Base-by-base conservation (phyloP, 2,888 invertebrate species). In the Ophonus ardosiacus region DNA sequence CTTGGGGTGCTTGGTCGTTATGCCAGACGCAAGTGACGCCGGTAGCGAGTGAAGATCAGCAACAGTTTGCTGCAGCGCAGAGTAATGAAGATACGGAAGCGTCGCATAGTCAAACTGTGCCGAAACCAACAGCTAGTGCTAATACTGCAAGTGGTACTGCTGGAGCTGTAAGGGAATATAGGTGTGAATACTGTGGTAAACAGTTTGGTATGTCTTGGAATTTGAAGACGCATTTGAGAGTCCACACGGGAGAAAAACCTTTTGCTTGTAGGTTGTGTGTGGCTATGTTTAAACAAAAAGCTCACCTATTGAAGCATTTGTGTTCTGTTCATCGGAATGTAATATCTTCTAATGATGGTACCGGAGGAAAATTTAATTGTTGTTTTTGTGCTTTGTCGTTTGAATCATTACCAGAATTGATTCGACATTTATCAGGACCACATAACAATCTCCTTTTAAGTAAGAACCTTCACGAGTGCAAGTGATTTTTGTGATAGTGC, bases 121-220 rank as follows among this genome's bases (percentile, higher is more conserved):
- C 61, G 0, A 43, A 57, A 18, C n/a, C 43, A 7, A 10, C 51
- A 10, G 43, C 80, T 40, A 59, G n/a, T 10, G 80, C 71, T 13
- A 61, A 68, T 31, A 18, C 63, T n/a, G 56, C 61, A 51, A 51
- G 43, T 43, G 87, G 92, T 92, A 79, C 92, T 92, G 86, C 89
- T 40, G 89, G 89, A 51, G 95, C 96, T 78, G 96, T 96, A 65
- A 93, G 97, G 85, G 97, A 97, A 90, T 97, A 97, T 90, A 95
- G 97, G 86, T 97, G 97, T 90, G 96, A 96, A 90, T 97, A 97
- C 90, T 97, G 97, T 90, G 97, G 97, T 84, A 97, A 97, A 91
- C 97, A 97, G 91, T 97, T 97, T 89, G 97, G 97, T 86, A 97
- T 97, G 97, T 97, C 97, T 85, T 97, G 97, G 97, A 97, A 97